Evolutionary conservation across 92 coral and sea anemone genomes (phyloP).

Genomic region (Metridium senile): DNA sequence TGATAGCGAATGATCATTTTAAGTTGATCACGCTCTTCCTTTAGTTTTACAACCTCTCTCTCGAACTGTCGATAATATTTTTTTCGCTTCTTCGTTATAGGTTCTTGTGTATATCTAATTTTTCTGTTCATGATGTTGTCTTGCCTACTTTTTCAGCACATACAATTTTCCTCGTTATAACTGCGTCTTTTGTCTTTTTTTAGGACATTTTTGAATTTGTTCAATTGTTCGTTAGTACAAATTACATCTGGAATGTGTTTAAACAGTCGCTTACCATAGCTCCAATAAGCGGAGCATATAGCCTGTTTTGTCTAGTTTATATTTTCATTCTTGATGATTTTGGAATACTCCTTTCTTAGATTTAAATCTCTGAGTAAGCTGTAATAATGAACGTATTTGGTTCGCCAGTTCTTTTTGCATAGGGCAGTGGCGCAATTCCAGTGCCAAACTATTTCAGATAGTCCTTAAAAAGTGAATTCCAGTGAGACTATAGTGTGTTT

Average conservation of each 20-base stretch:
- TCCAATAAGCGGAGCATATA: slow-evolving; percentile 43
- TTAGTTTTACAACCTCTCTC: neutral
- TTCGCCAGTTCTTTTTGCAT: slow-evolving; percentile 54
- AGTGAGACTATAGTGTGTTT: too few relatives aligned
- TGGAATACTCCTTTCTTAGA: slow-evolving; percentile 24
- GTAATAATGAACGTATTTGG: slow-evolving; percentile 46
- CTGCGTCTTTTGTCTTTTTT: too few relatives aligned
- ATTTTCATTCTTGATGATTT: slow-evolving; percentile 45
- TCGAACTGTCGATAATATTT: slow-evolving; percentile 22
- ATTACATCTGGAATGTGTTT: slow-evolving; percentile 42
- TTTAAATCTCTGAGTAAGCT: slow-evolving; percentile 34
- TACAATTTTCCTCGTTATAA: too few relatives aligned
- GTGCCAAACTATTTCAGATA: slow-evolving; percentile 39
- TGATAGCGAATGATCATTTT: slow-evolving; percentile 23
- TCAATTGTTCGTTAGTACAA: slow-evolving; percentile 37
- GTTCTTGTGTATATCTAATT: slow-evolving; percentile 4
- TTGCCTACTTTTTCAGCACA: too few relatives aligned
- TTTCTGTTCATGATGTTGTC: slow-evolving; percentile 18
- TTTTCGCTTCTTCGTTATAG: slow-evolving; percentile 26
- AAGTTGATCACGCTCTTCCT: slow-evolving; percentile 22
- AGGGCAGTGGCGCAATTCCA: slow-evolving; percentile 52
- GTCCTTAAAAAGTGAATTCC: too few relatives aligned
- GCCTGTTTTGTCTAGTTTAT: slow-evolving; percentile 52
- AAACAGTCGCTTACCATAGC: slow-evolving; percentile 29
- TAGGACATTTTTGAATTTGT: slow-evolving; percentile 27